A percentile compares a stretch with the other conserved stretches of the same genome.
phyloP scores from a whole-genome alignment of 92 coral and sea anemone species.

The Palythoa grandis region DNA sequence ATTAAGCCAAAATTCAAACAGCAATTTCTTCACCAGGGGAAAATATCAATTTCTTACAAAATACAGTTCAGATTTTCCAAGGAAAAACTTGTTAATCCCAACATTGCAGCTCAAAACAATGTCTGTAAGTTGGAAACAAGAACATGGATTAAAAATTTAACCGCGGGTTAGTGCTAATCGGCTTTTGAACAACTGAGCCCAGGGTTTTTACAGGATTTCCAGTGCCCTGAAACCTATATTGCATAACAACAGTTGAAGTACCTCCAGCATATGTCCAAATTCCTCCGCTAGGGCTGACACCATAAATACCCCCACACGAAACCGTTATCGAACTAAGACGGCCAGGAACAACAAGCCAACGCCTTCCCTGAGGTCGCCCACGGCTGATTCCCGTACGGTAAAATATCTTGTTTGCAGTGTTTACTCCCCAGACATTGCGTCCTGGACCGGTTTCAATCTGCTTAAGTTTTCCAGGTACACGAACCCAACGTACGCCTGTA shows the following conservation, averaged over 20 bases:
- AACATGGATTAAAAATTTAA: too few relatives aligned
- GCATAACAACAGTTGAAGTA: background rate
- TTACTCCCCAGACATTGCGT: slow-evolving; percentile 25
- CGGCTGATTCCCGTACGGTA: slow-evolving; percentile 12
- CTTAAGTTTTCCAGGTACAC: slow-evolving; percentile 7
- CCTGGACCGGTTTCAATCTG: slow-evolving; percentile 34
- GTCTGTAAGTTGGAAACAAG: too few relatives aligned
- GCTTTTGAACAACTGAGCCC: too few relatives aligned
- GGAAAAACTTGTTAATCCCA: too few relatives aligned
- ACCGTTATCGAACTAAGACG: slow-evolving; percentile 13
- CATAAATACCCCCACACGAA: slow-evolving; percentile 27
- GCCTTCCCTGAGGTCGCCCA: slow-evolving; percentile 18
- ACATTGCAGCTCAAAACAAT: too few relatives aligned
- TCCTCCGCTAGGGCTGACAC: slow-evolving; percentile 11
- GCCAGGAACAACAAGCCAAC: slow-evolving; percentile 18
- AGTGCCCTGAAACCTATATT: too few relatives aligned
- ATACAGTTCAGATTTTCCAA: too few relatives aligned
- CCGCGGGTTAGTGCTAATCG: too few relatives aligned
- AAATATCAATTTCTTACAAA: too few relatives aligned
- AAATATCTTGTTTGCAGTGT: slow-evolving; percentile 10
- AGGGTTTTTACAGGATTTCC: too few relatives aligned
- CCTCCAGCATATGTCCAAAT: slow-evolving; percentile 19
- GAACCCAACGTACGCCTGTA: slow-evolving; percentile 18
- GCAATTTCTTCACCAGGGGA: too few relatives aligned
- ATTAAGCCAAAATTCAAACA: too few relatives aligned